phyloP scores from a whole-genome alignment of 2,888 invertebrate species.

The Noctuana brunneofusca region DNA sequence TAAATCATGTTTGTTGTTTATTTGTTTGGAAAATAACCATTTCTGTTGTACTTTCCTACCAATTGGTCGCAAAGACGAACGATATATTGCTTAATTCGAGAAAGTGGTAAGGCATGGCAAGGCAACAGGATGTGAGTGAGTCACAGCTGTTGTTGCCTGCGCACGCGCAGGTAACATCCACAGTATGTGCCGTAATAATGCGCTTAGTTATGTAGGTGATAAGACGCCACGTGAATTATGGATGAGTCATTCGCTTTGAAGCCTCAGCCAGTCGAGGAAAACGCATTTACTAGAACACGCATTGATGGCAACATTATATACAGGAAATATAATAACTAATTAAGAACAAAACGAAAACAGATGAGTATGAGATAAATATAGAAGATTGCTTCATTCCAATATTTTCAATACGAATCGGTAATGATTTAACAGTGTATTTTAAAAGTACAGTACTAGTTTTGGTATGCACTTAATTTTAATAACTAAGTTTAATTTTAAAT shows the following conservation, averaged over 20 bases:
- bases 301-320: neutral
- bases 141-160: conserved; percentile 65
- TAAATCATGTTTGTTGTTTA: too few species aligned
- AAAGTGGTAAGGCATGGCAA: conserved; percentile 69
- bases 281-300: conserved; percentile 2
- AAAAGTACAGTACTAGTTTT: too few species aligned
- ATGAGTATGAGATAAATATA: neutral
- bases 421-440: neutral
- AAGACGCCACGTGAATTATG: conserved; percentile 72
- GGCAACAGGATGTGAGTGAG: conserved; percentile 75
- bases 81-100: conserved; percentile 52
- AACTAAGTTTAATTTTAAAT: too few species aligned
- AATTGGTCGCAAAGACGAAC: conserved; percentile 21
- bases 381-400: neutral
- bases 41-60: conserved; percentile 12
- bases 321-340: neutral
- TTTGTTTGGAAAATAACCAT: neutral
- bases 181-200: conserved; percentile 55
- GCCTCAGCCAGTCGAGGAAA: conserved; percentile 23
- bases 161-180: conserved; percentile 75
- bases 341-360: neutral
- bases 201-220: conserved; percentile 58
- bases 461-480: too few species aligned
- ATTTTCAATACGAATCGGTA: neutral
- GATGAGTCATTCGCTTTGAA: conserved; percentile 58